These are phyloP conservation scores for Synaphobranchus kaupii DNA, from an alignment of 2,797 vertebrate species.

Conservation along the genomic window DNA sequence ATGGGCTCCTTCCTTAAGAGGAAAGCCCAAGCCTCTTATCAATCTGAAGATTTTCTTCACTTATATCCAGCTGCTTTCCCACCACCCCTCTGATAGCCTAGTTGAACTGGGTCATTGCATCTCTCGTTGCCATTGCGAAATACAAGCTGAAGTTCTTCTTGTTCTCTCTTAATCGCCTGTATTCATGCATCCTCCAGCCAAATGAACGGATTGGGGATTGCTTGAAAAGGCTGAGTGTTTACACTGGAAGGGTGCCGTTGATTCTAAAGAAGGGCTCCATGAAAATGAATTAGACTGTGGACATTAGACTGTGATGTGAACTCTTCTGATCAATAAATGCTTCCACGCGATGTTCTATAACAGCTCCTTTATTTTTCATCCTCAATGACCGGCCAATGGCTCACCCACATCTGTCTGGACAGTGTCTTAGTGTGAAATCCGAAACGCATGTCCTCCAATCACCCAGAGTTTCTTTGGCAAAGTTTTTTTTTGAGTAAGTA, in stretches of 20 bases:
- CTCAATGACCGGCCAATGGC: slow-evolving; percentile 1
- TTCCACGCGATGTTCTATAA: background rate
- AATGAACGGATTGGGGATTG: slow-evolving; percentile 16
- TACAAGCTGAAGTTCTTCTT: background rate
- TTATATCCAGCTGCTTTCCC: background rate
- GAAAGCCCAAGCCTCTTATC: background rate
- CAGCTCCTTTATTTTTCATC: background rate
- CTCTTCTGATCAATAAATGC: background rate
- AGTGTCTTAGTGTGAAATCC: slow-evolving; percentile 42
- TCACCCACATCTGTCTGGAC: slow-evolving; percentile 36
- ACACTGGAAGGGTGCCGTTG: slow-evolving; percentile 10
- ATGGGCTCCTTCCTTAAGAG: background rate
- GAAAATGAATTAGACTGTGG: background rate
- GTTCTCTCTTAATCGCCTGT: background rate
- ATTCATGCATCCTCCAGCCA: background rate
- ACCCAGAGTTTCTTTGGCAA: background rate
- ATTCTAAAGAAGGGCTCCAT: background rate
- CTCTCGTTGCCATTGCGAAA: slow-evolving; percentile 9
- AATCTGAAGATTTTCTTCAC: background rate
- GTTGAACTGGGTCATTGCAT: background rate
- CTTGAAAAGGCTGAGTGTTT: slow-evolving; percentile 29
- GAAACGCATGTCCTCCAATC: slow-evolving; percentile 36
- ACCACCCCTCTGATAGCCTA: background rate
- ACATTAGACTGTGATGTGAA: slow-evolving; percentile 8
- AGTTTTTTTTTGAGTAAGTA: slow-evolving; percentile 27